These are phyloP conservation scores for Subacronicta megacephala DNA, from an alignment of 2,888 invertebrate genomes.

Conservation along the genomic window DNA sequence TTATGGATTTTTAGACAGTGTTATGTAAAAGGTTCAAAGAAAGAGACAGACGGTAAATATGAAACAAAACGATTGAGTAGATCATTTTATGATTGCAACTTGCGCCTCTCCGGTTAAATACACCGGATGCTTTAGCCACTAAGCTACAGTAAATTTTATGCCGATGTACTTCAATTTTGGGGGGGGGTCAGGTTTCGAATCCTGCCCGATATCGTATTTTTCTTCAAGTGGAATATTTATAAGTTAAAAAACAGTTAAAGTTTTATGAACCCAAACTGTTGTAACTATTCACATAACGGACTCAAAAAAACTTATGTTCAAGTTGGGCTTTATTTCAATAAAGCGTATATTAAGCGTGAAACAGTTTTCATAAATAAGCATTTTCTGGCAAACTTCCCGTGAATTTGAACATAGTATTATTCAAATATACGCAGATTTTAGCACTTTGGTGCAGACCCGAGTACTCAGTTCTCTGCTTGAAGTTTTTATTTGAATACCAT, in stretches of 20 bases:
- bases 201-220: too few species aligned
- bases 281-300: constrained; percentile 5
- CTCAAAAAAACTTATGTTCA: constrained; percentile 19
- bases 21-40: too few species aligned
- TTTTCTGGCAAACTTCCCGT: constrained; percentile 55
- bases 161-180: too few species aligned
- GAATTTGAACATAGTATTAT: constrained; percentile 54
- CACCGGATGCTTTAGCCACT: too few species aligned
- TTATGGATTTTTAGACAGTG: too few species aligned
- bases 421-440: constrained; percentile 61
- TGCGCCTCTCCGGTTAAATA: too few species aligned
- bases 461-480: constrained; percentile 36
- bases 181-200: too few species aligned
- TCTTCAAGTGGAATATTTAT: too few species aligned
- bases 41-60: too few species aligned
- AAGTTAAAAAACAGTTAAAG: neutral
- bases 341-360: constrained; percentile 42
- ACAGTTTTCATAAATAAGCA: constrained; percentile 62
- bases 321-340: constrained; percentile 51
- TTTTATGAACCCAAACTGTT: neutral
- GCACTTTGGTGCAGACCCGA: constrained; percentile 56
- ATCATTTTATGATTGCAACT: too few species aligned
- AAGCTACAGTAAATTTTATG: too few species aligned
- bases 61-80: too few species aligned
- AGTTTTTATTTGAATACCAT: constrained; percentile 46